A percentile compares a stretch with the other conserved stretches of the same genome.
These are phyloP conservation scores for Serranus cabrilla DNA, from an alignment of 2,797 vertebrate genomes.

Conservation along the genomic window DNA sequence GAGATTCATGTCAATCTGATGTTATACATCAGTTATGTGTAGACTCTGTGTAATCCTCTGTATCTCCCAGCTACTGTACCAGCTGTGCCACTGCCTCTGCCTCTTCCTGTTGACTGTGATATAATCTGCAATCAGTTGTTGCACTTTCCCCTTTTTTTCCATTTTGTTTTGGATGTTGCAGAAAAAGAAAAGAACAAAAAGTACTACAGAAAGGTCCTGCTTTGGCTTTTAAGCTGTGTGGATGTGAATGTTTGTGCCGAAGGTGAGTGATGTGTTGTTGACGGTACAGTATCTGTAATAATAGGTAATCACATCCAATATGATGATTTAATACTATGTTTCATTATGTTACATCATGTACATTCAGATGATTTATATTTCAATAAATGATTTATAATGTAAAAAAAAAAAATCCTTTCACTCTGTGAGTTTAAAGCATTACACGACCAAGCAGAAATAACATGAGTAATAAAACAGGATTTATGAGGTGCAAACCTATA, in stretches of 20 bases:
- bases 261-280: slow-evolving; percentile 70
- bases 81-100: slow-evolving; percentile 95
- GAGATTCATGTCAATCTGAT: slow-evolving; percentile 84
- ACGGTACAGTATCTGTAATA: slow-evolving; percentile 82
- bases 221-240: slow-evolving; percentile 63
- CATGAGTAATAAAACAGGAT: background rate
- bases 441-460: background rate
- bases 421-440: background rate
- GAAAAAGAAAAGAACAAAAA: slow-evolving; percentile 28
- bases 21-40: slow-evolving; percentile 93
- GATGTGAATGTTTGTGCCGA: slow-evolving; percentile 67
- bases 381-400: slow-evolving; percentile 96
- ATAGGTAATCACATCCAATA: slow-evolving; percentile 81
- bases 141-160: slow-evolving; percentile 90
- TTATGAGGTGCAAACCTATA: background rate
- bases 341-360: slow-evolving; percentile 88
- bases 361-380: slow-evolving; percentile 99
- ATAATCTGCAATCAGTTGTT: slow-evolving; percentile 93
- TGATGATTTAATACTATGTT: slow-evolving; percentile 79
- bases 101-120: slow-evolving; percentile 90
- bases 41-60: slow-evolving; percentile 80
- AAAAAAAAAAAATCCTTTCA: slow-evolving; percentile 9
- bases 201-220: slow-evolving; percentile 8
- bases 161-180: slow-evolving; percentile 63
- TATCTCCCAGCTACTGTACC: slow-evolving; percentile 90